These are phyloP conservation scores for Australoheros scitulus DNA, from an alignment of 2,113 vertebrate genomes.

Conservation along the genomic window DNA sequence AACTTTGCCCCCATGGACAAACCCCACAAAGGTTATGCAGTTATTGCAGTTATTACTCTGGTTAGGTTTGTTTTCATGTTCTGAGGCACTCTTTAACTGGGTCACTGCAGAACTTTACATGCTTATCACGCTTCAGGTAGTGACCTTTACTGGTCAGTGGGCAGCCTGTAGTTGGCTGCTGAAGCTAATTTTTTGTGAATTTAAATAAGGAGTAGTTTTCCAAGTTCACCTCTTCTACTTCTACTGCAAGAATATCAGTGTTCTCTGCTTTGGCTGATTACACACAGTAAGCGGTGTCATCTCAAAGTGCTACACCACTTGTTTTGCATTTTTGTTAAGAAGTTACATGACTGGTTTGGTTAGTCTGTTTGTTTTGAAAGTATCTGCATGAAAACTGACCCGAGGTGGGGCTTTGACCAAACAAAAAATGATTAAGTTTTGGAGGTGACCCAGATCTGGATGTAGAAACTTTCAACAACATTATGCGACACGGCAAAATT, in stretches of 20 bases:
- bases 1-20: not conserved
- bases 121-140: slow-evolving; percentile 27
- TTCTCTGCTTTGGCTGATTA: not conserved
- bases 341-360: not conserved
- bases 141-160: slow-evolving; percentile 24
- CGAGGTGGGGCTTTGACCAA: not conserved
- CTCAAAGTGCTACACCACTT: too few species aligned
- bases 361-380: not conserved
- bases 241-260: not conserved
- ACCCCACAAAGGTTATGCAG: not conserved
- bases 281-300: not conserved
- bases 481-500: not conserved
- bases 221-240: not conserved
- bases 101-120: slow-evolving; percentile 13
- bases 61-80: not conserved
- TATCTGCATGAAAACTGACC: not conserved
- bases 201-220: slow-evolving; percentile 16
- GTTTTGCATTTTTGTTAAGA: too few species aligned
- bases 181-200: slow-evolving; percentile 13
- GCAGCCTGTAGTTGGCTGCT: slow-evolving; percentile 17
- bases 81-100: not conserved
- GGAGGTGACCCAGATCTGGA: not conserved
- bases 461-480: not conserved
- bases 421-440: not conserved
- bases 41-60: not conserved